Evolutionary conservation across 1,140 invertebrate species (phyloP).

Genomic region (Drosophila trapezifrons): DNA sequence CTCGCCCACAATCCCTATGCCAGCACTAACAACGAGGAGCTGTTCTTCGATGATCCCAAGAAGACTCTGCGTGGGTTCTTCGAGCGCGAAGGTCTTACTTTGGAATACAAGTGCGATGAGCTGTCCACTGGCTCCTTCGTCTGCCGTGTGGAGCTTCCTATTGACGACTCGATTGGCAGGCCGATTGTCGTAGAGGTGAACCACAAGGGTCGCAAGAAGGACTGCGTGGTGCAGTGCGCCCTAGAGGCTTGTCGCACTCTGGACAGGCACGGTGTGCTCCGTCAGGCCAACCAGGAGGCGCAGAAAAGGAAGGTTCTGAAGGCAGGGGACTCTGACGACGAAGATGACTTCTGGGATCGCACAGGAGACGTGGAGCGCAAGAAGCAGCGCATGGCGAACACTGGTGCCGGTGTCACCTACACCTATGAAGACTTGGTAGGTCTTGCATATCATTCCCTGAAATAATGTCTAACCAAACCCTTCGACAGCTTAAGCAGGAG

Average conservation of each 20-base stretch:
- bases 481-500: constrained; percentile 89
- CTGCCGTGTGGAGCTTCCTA: constrained; percentile 88
- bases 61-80: constrained; percentile 97
- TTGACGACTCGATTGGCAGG: constrained; percentile 90
- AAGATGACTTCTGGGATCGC: constrained; percentile 96
- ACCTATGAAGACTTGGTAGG: constrained; percentile 92
- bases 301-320: constrained; percentile 87
- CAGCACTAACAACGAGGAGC: constrained; percentile 91
- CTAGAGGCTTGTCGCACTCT: constrained; percentile 96
- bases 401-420: constrained; percentile 84
- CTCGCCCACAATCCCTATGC: constrained; percentile 93
- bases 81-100: constrained; percentile 95
- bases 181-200: constrained; percentile 92
- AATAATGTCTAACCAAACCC: constrained; percentile 13
- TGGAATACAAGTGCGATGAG: constrained; percentile 94
- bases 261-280: constrained; percentile 91
- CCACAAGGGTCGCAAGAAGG: constrained; percentile 97
- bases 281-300: constrained; percentile 89
- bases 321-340: constrained; percentile 94
- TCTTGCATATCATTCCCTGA: neutral
- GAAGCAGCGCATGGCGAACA: constrained; percentile 88
- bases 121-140: constrained; percentile 91
- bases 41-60: constrained; percentile 97
- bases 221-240: constrained; percentile 96
- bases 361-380: constrained; percentile 97